These are phyloP conservation scores for Syrrhaptes paradoxus DNA, from an alignment of 2,113 vertebrate genomes.

Conservation along the genomic window DNA sequence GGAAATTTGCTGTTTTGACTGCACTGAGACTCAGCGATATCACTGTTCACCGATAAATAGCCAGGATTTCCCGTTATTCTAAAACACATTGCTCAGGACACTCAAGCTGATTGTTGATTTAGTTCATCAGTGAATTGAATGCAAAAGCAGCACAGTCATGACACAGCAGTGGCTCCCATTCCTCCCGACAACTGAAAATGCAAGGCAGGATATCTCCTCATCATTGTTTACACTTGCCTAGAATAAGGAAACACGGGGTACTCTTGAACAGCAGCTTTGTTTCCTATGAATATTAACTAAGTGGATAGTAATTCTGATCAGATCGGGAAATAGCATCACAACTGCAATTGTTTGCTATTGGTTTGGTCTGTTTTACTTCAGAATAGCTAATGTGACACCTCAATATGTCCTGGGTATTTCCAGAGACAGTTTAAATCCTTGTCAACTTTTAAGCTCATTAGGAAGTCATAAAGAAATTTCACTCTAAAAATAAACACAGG, in stretches of 20 bases:
- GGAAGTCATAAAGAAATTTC: conserved; percentile 1
- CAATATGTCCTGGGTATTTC: background rate
- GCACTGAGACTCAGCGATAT: background rate
- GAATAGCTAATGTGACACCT: background rate
- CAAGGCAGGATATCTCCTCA: background rate
- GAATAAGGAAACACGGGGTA: background rate
- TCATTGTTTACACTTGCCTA: background rate
- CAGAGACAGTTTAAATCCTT: background rate
- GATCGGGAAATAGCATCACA: background rate
- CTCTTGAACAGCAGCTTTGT: background rate
- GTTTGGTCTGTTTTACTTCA: background rate
- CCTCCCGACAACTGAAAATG: background rate
- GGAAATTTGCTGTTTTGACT: background rate
- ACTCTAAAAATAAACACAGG: background rate
- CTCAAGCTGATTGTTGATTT: background rate
- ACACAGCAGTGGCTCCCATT: background rate
- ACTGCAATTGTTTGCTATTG: background rate
- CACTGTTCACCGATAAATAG: background rate
- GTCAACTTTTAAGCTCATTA: background rate
- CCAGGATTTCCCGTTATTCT: background rate
- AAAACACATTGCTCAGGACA: background rate
- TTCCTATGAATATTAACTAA: background rate
- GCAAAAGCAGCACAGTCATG: background rate
- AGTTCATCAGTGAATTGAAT: background rate
- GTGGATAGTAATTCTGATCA: background rate